Base-by-base conservation (phyloP, 2,113 vertebrate species). In the Glaucidium brasilianum region DNA sequence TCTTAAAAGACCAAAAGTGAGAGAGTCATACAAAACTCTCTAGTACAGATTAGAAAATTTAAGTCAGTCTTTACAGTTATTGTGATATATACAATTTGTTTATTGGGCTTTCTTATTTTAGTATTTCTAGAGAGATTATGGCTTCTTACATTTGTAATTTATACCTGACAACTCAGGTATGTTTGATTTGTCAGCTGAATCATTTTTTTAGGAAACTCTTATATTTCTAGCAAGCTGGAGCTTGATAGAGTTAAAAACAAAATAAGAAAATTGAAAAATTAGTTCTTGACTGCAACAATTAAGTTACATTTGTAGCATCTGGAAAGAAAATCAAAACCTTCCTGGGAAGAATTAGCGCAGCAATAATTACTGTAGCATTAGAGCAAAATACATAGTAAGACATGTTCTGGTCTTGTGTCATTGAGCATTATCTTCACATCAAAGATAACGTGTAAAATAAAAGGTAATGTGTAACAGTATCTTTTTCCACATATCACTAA, bases 281-380 rank as follows among this genome's bases (percentile, higher is more conserved):
- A 66, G 8, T 34, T 29, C 45, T 83, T 81, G 49, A 91, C n/a
- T 79, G 43, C 41, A 80, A 30, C 15, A 93, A 87, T 81, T 21
- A 56, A 34, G 68, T 73, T 88, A 60, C 79, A 85, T 92, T 87
- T 64, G 47, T 29, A 94, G 35, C 84, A 96, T 92, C 78, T 97
- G 79, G 80, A 88, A 95, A 91, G 82, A 90, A 97, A 95, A 95
- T 74, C 62, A 94, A 96, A 92, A 66, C 15, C 35, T 96, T 91
- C 62, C 37, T 69, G 73, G 78, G 76, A 92, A 96, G 95, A 96
- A 96, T 96, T 90, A 91, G 55, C 90, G 64, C 12, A 74, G 47
- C n/a, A 52, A 30, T 91, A 92, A 95, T 69, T 60, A 92, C 34
- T 2, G 0, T 60, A 89, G 94, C 19, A 85, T 62, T 95, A 94